Base-by-base conservation (phyloP, 2,113 vertebrate species). In the Campylorhamphus procurvoides region DNA sequence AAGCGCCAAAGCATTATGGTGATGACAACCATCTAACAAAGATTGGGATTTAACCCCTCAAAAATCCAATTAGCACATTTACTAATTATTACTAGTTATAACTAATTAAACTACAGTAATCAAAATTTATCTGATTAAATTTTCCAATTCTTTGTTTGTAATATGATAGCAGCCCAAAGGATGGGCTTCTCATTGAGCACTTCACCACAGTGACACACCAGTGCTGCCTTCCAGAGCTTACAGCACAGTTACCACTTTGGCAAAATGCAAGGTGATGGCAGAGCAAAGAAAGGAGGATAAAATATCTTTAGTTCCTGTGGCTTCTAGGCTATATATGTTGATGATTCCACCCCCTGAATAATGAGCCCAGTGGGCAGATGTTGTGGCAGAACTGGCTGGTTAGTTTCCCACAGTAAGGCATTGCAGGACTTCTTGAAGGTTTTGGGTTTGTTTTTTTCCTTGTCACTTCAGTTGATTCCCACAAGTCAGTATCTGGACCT, bases 41-140 rank as follows among this genome's bases (percentile, higher is more conserved):
- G 86, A 90, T 17, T 71, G 56, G 82, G 76, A 75, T 91, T 75
- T 81, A 89, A 94, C 89, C 94, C 90, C 86, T 94, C 68, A 90
- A 71, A 90, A 96, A 95, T 87, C 94, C 85, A 92, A 94, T 97
- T 96, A 96, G 60, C 93, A 81, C 91, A 11, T 94, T 78, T 81
- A 63, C 94, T 93, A 92, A 91, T 95, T 90, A 93, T 95, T 96
- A 78, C 68, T 90, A 96, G 92, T 96, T 96, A 92, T 91, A 92
- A 96, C 95, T 78, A 53, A 94, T 93, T 92, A 84, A 95, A 97
- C 89, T 92, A 96, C 95, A 96, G 91, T 97, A 94, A 94, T 97
- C 80, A 97, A 95, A 81, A 90, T 81, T 50, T 55, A 85, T 90
- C 78, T 90, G 83, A 86, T 86, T 84, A 56, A 52, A 42, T 87